These are phyloP conservation scores for Synanthedon andrenaeformis DNA, from an alignment of 2,888 invertebrate species.

Conservation along the genomic window DNA sequence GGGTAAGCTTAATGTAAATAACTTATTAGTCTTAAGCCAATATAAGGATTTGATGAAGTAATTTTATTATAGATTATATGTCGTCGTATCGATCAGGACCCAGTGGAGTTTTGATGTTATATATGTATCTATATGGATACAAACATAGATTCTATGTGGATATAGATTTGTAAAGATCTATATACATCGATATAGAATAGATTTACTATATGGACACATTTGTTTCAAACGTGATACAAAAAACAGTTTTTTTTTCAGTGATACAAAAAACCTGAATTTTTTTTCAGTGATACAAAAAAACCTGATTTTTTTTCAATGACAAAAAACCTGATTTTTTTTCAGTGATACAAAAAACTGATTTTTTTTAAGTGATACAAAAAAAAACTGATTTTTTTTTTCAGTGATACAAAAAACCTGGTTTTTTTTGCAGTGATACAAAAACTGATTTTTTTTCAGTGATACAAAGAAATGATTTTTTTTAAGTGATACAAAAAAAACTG, in stretches of 20 bases:
- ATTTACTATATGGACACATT: neutral
- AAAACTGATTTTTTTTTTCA: neutral
- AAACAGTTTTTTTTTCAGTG: too few species aligned
- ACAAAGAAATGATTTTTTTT: too few species aligned
- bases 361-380: neutral
- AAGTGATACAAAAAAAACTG: neutral
- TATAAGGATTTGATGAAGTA: constrained; percentile 52
- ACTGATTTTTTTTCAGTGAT: neutral
- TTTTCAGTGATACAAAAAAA: neutral
- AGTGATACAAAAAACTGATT: neutral
- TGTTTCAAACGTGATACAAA: too few species aligned
- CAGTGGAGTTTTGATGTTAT: too few species aligned
- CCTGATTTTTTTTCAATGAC: neutral
- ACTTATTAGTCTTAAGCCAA: constrained; percentile 33
- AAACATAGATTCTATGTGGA: too few species aligned
- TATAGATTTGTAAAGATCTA: neutral
- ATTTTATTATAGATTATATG: too few species aligned
- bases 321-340: too few species aligned
- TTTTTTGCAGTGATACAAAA: too few species aligned
- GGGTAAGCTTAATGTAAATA: constrained; percentile 45
- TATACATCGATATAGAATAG: neutral
- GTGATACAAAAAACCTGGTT: too few species aligned
- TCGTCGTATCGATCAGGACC: too few species aligned
- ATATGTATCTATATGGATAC: too few species aligned
- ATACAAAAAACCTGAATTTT: neutral